Evolutionary conservation across 2,888 invertebrate species (phyloP).

Genomic region (Parapristionchus giblindavisi): DNA sequence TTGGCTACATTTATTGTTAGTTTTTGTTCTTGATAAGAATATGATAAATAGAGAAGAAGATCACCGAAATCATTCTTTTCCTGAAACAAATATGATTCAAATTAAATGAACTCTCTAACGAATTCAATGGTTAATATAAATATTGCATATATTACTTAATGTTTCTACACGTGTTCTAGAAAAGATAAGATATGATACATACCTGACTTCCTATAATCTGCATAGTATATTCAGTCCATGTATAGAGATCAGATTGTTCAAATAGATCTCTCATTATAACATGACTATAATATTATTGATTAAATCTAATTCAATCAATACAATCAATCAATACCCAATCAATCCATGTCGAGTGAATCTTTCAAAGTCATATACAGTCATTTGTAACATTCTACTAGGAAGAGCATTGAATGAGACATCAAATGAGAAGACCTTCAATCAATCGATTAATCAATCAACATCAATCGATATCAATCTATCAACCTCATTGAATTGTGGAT

Average conservation of each 20-base stretch:
- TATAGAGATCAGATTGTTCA: slow-evolving; percentile 81
- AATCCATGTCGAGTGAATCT: slow-evolving; percentile 87
- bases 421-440: slow-evolving; percentile 78
- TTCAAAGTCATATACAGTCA: slow-evolving; percentile 88
- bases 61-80: slow-evolving; percentile 89
- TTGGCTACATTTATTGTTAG: slow-evolving; percentile 90
- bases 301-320: neutral
- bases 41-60: slow-evolving; percentile 88
- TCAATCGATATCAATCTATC: no score
- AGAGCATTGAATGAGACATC: slow-evolving; percentile 83
- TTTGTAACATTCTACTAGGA: slow-evolving; percentile 81
- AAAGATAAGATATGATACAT: slow-evolving; percentile 51
- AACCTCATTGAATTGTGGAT: slow-evolving; percentile 61
- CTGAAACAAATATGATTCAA: slow-evolving; percentile 71
- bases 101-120: neutral
- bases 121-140: neutral
- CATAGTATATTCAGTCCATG: slow-evolving; percentile 86
- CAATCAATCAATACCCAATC: slow-evolving; percentile 71
- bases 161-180: neutral
- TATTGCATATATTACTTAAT: neutral
- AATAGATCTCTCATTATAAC: slow-evolving; percentile 83
- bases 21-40: slow-evolving; percentile 88
- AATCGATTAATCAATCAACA: no score
- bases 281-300: slow-evolving; percentile 73
- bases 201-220: slow-evolving; percentile 84